A percentile compares a stretch with the other conserved stretches of the same genome.
phyloP scores from a whole-genome alignment of 2,797 vertebrate genomes.

The Eupleurogrammus muticus region DNA sequence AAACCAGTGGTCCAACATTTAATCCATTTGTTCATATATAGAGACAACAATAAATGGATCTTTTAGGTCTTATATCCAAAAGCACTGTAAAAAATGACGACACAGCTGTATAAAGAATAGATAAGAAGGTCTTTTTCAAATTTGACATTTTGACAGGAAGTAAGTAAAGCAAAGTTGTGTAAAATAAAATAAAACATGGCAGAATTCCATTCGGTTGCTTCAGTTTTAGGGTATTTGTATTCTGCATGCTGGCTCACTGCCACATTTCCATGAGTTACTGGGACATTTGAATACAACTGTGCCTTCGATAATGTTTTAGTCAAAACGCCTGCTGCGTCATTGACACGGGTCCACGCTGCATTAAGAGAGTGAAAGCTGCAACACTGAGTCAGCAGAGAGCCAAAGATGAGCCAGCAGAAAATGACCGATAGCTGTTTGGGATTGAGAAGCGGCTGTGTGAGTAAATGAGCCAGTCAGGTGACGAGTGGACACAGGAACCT shows the following conservation, averaged over 20 bases:
- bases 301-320: background rate
- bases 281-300: background rate
- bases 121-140: background rate
- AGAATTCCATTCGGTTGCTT: background rate
- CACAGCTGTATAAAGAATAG: background rate
- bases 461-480: background rate
- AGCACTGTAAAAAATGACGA: background rate
- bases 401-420: slow-evolving; percentile 2
- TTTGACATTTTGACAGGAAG: background rate
- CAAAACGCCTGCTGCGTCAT: background rate
- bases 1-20: background rate
- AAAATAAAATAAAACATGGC: background rate
- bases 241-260: background rate
- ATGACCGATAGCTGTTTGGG: background rate
- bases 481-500: background rate
- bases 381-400: background rate
- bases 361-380: background rate
- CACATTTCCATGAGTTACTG: background rate
- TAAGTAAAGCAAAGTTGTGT: background rate
- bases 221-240: background rate
- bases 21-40: background rate
- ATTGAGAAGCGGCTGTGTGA: background rate
- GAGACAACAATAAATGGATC: no score
- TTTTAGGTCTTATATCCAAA: background rate
- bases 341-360: background rate